Conservation (phyloP, 2,797 vertebrate genomes). For the Leptatherina wallacei region DNA sequence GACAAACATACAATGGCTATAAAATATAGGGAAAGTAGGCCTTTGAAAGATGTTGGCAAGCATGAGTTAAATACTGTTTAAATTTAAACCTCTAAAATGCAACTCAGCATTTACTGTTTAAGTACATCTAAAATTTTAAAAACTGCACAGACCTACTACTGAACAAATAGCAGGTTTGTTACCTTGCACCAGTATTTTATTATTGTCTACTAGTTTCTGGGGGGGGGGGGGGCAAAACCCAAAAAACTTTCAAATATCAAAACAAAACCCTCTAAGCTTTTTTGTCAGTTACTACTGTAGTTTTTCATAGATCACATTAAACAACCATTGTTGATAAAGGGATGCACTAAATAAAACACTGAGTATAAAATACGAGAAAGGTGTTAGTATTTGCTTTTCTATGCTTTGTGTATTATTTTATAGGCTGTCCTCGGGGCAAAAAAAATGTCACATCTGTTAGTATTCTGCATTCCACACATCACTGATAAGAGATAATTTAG, state of each 20-base stretch:
- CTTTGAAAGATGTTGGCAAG: conserved; percentile 56
- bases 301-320: conserved; percentile 59
- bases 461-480: conserved; percentile 57
- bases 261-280: conserved; percentile 64
- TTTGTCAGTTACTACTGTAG: conserved; percentile 63
- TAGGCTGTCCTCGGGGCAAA: conserved; percentile 47
- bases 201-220: conserved; percentile 46
- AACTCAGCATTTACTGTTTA: conserved; percentile 47
- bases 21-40: conserved; percentile 59
- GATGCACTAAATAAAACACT: conserved; percentile 59
- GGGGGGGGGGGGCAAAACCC: conserved; percentile 54
- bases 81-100: conserved; percentile 48
- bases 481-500: conserved; percentile 33
- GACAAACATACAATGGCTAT: conserved; percentile 71
- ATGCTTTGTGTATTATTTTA: conserved; percentile 53
- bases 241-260: conserved; percentile 60
- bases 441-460: conserved; percentile 45
- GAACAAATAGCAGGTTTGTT: conserved; percentile 53
- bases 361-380: conserved; percentile 39
- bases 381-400: conserved; percentile 63
- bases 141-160: conserved; percentile 53
- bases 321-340: conserved; percentile 62
- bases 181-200: conserved; percentile 43
- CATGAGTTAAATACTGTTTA: conserved; percentile 48
- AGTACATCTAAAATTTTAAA: conserved; percentile 53